Base-by-base conservation (phyloP, 2,888 invertebrate genomes). In the Clunio marinus region DNA sequence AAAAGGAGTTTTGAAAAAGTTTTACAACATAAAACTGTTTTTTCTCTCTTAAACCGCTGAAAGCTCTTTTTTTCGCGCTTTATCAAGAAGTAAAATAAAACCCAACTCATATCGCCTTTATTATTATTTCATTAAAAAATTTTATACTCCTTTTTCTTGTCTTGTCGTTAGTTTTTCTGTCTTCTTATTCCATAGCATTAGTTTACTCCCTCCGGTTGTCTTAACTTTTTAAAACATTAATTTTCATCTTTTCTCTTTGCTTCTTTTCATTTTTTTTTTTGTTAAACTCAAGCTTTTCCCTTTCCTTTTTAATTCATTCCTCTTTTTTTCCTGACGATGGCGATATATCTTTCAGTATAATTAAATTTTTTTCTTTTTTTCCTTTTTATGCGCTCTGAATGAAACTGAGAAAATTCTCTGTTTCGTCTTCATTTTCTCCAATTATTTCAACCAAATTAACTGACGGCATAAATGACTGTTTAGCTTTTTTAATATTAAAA, bases 401-500 rank as follows among this genome's bases (percentile, higher is more conserved):
- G 51, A 27, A 66, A 66, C 55, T n/a, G n/a, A n/a, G n/a, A 66
- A 32, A 66, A 66, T 66, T 66, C 55, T 32, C 55, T 35, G 17
- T 45, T 51, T 55, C 55, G 17, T 66, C 66, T 66, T 66, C 51
- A 66, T 66, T 66, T 55, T 45, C 66, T 66, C 17, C 55, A 66
- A 66, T 66, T 66, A 66, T 51, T 46, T 35, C 35, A 66, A 66
- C 66, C 66, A 66, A 66, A 66, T 66, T 66, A 66, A 66, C 66
- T 32, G n/a, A n/a, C n/a, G 65, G 46, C 63, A 63, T 63, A 46
- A 63, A 45, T 57, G 57, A 46, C 63, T 63, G 46, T 55, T 66
- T 66, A 66, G 66, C 66, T 66, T 13, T 41, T 25, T 66, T 66
- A 66, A 66, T 66, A 46, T 55, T 32, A 66, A 66, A 66, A 66